These are phyloP conservation scores for Hippocampus barbouri DNA, from an alignment of 2,113 vertebrate species.

Conservation along the genomic window DNA sequence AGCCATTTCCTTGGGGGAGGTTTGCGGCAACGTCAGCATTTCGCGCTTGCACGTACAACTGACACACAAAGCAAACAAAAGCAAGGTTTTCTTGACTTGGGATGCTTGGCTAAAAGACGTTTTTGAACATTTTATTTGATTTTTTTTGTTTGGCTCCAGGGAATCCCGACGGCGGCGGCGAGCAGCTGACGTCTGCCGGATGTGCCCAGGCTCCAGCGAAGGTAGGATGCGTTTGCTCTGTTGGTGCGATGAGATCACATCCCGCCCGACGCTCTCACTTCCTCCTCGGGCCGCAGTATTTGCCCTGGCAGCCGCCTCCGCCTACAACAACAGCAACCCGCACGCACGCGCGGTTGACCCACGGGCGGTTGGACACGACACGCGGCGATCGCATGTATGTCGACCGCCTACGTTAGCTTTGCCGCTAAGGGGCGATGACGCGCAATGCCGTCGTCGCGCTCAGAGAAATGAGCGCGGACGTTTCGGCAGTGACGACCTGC, in stretches of 20 bases:
- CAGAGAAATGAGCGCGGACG: too few relatives aligned
- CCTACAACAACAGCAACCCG: slow-evolving; percentile 53
- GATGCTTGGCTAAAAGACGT: neutral
- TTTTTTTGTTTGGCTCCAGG: neutral
- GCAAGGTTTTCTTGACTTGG: neutral
- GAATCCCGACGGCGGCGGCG: neutral
- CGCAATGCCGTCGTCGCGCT: too few relatives aligned
- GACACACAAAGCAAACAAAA: slow-evolving; percentile 13
- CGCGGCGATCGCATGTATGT: neutral
- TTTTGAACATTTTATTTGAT: neutral
- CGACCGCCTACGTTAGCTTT: too few relatives aligned
- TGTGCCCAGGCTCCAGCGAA: slow-evolving; percentile 44
- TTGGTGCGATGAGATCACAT: slow-evolving; percentile 86
- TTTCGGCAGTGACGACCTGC: too few relatives aligned
- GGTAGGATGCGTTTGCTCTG: slow-evolving; percentile 79
- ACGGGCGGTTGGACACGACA: neutral
- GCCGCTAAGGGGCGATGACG: too few relatives aligned
- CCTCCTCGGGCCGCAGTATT: slow-evolving; percentile 87
- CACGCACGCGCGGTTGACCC: neutral
- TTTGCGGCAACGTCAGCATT: slow-evolving; percentile 8
- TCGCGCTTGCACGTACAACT: neutral
- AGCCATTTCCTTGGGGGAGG: slow-evolving; percentile 15
- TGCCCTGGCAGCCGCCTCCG: slow-evolving; percentile 80
- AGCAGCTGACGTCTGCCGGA: slow-evolving; percentile 1
- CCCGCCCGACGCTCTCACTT: slow-evolving; percentile 78